These are phyloP conservation scores for Pegoplata infirma DNA, from an alignment of 2,888 invertebrate species.

Conservation along the genomic window DNA sequence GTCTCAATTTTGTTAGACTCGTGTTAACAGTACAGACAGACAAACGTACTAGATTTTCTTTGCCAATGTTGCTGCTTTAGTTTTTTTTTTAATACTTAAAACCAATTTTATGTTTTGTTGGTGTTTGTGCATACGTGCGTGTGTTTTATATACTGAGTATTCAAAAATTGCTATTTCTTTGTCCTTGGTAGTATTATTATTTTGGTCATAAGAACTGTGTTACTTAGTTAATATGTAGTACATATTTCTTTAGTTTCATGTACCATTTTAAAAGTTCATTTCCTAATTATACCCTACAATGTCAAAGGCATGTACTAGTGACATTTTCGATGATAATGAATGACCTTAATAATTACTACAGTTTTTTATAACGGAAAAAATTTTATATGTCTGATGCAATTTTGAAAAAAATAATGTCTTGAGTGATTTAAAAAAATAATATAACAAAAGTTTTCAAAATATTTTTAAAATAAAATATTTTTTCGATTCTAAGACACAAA, in stretches of 20 bases:
- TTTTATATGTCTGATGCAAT: no score
- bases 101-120: background rate
- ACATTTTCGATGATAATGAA: background rate
- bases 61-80: no score
- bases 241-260: constrained; percentile 16
- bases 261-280: constrained; percentile 8
- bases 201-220: background rate
- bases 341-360: no score
- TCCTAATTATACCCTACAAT: constrained; percentile 28
- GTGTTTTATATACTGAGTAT: background rate
- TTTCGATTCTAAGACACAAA: no score
- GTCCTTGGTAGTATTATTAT: background rate
- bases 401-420: no score
- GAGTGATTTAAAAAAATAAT: no score
- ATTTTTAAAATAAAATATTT: no score
- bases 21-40: background rate
- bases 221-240: background rate
- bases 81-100: no score
- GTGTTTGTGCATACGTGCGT: constrained; percentile 22
- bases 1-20: constrained; percentile 22
- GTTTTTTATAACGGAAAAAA: no score
- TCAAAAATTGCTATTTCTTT: background rate
- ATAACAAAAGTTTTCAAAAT: no score
- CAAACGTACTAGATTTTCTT: background rate
- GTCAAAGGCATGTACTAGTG: background rate